phyloP scores from a whole-genome alignment of 2,797 vertebrate genomes.

The Tokudaia tokunoshimensis region DNA sequence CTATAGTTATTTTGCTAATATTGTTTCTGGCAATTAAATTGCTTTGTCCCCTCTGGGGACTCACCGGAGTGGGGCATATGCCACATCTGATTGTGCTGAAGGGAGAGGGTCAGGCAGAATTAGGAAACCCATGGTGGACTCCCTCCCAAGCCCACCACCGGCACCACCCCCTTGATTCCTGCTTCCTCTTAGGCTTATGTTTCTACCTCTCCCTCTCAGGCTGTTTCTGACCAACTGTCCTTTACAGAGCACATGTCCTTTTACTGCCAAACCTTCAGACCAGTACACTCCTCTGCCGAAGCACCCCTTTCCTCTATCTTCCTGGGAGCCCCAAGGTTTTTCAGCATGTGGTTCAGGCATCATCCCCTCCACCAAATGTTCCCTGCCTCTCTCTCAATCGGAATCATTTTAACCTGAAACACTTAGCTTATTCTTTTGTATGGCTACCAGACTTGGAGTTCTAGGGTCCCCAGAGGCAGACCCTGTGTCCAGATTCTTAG shows the following conservation, averaged over 20 bases:
- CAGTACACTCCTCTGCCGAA: not conserved
- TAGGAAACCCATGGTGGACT: not conserved
- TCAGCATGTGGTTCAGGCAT: not conserved
- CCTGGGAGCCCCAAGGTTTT: not conserved
- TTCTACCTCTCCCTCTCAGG: not conserved
- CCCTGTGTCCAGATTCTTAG: not conserved
- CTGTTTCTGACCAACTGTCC: not conserved
- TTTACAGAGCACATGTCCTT: not conserved
- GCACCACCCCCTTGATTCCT: not conserved
- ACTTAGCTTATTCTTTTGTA: not conserved
- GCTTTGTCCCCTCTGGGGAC: slow-evolving; percentile 16
- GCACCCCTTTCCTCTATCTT: not conserved
- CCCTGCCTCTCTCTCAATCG: not conserved
- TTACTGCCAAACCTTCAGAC: not conserved
- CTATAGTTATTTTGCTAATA: slow-evolving; percentile 33
- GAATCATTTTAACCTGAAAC: not conserved
- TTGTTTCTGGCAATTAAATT: slow-evolving; percentile 49
- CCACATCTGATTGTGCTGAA: not conserved
- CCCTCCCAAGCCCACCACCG: not conserved
- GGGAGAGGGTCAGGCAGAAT: not conserved
- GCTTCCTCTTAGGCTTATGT: not conserved
- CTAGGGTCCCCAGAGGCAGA: not conserved
- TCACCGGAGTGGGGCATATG: not conserved
- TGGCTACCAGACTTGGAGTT: not conserved
- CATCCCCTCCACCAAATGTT: not conserved